Conservation (phyloP, 2,113 vertebrate species). For the Periophthalmus modestus region DNA sequence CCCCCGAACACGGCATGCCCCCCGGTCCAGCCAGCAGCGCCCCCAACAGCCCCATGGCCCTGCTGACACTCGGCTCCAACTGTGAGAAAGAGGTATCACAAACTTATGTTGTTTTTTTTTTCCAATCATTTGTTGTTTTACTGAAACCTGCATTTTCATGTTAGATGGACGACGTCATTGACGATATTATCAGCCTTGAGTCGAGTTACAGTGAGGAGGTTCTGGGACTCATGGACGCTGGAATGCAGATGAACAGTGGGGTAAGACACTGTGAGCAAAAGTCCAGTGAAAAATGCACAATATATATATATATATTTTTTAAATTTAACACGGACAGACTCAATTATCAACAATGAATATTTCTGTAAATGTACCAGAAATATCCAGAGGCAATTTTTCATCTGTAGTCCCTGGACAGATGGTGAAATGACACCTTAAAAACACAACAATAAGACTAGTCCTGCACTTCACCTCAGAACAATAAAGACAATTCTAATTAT, state of each 20-base stretch:
- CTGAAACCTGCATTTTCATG: not conserved
- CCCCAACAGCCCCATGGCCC: slow-evolving; percentile 87
- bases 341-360: no score
- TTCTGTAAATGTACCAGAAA: no score
- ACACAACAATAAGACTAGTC: no score
- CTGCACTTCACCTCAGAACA: not conserved
- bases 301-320: no score
- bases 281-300: no score
- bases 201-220: slow-evolving; percentile 90
- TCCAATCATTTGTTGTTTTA: not conserved
- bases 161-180: slow-evolving; percentile 91
- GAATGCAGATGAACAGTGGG: slow-evolving; percentile 84
- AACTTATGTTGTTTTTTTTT: no score
- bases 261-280: slow-evolving; percentile 49
- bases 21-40: slow-evolving; percentile 82
- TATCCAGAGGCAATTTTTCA: no score
- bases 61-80: slow-evolving; percentile 84
- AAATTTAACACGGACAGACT: no score
- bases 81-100: slow-evolving; percentile 80
- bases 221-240: slow-evolving; percentile 82
- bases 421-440: no score
- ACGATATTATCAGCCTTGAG: slow-evolving; percentile 92
- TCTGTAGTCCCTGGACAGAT: no score
- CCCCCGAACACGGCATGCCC: slow-evolving; percentile 92
- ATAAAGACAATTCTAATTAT: not conserved